These are phyloP conservation scores for Ophraella communa DNA, from an alignment of 2,888 invertebrate species.

Conservation along the genomic window DNA sequence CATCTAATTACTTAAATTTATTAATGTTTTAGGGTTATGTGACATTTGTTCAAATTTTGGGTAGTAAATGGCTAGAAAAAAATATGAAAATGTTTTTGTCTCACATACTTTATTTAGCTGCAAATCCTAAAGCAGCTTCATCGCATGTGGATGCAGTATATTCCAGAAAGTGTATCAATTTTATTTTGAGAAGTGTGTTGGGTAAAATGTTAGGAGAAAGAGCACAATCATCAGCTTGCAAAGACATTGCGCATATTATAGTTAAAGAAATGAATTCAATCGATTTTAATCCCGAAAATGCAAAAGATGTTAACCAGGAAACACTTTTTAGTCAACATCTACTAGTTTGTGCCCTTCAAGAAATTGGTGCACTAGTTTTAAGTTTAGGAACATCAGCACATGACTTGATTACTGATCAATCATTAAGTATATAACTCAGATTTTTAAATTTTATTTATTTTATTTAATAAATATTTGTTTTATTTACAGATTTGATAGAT, in stretches of 20 bases:
- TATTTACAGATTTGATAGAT: conserved; percentile 70
- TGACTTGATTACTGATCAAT: conserved; percentile 87
- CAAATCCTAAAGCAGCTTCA: conserved; percentile 93
- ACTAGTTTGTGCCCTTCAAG: conserved; percentile 91
- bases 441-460: neutral
- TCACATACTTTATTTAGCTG: conserved; percentile 91
- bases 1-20: neutral
- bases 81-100: conserved; percentile 85
- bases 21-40: conserved; percentile 83
- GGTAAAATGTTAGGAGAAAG: conserved; percentile 97
- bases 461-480: neutral
- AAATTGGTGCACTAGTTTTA: conserved; percentile 87
- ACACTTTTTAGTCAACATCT: conserved; percentile 90
- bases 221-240: conserved; percentile 93
- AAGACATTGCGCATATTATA: conserved; percentile 90
- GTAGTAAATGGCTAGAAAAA: conserved; percentile 92
- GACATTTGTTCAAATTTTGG: conserved; percentile 91
- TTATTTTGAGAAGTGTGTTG: conserved; percentile 88
- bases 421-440: conserved; percentile 67
- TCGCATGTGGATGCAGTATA: conserved; percentile 98
- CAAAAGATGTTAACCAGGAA: conserved; percentile 90
- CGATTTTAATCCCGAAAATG: conserved; percentile 90
- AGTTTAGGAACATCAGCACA: conserved; percentile 95
- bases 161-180: conserved; percentile 96
- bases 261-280: conserved; percentile 95